phyloP scores from a whole-genome alignment of 2,888 invertebrate genomes.

The Drosophila demipolita region DNA sequence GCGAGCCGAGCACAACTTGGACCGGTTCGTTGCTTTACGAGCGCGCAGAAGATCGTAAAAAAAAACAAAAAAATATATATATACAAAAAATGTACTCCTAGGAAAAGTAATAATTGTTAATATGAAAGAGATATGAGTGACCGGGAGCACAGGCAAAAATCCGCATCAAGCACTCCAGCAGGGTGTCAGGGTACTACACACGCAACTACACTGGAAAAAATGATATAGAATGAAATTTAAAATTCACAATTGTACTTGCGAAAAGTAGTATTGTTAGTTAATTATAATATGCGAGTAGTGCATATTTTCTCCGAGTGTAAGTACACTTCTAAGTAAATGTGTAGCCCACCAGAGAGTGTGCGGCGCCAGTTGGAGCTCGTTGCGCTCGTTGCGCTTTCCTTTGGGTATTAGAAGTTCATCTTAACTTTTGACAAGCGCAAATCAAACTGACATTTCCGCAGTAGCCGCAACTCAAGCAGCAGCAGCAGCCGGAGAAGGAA shows the following conservation, averaged over 20 bases:
- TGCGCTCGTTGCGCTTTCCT: conserved; percentile 68
- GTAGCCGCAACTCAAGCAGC: conserved; percentile 31
- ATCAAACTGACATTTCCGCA: conserved; percentile 82
- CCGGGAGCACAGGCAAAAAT: conserved; percentile 23
- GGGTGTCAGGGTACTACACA: conserved; percentile 8
- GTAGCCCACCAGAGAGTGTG: conserved; percentile 15
- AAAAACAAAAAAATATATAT: conserved; percentile 10
- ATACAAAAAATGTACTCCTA: conserved; percentile 39
- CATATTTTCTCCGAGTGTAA: not conserved
- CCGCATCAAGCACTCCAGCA: not conserved
- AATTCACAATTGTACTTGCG: not conserved
- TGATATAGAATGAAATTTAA: not conserved
- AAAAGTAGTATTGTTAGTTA: not conserved
- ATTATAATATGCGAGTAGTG: not conserved
- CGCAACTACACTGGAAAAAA: conserved; percentile 27
- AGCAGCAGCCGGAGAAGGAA: not conserved
- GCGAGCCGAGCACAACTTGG: conserved; percentile 1
- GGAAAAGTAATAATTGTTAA: conserved; percentile 70
- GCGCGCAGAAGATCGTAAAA: conserved; percentile 62
- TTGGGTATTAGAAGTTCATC: conserved; percentile 80
- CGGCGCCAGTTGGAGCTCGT: conserved; percentile 33
- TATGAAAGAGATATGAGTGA: conserved; percentile 13
- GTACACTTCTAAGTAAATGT: not conserved
- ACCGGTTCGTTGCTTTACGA: conserved; percentile 59
- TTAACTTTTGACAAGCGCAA: conserved; percentile 81